Evolutionary conservation across 2,113 vertebrate genomes (phyloP).

Genomic region (Lethenteron camtschaticum): DNA sequence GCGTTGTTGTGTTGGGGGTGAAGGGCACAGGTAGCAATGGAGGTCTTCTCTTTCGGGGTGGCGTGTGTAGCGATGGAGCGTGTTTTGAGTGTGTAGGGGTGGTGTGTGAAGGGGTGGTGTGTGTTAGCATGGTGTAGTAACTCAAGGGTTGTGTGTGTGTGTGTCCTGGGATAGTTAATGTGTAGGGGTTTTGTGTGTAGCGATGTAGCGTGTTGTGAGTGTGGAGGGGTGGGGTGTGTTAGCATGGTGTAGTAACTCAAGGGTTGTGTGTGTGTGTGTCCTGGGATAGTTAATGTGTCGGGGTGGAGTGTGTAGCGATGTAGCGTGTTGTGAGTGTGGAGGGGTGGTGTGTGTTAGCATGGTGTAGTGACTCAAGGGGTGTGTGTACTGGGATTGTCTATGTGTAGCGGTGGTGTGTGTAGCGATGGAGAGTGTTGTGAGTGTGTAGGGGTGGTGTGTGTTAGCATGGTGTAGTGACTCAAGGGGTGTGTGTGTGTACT

Average conservation of each 20-base stretch:
- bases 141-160: not conserved
- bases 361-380: too few species aligned
- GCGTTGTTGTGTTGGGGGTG: too few species aligned
- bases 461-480: too few species aligned
- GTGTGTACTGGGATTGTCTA: not conserved
- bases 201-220: not conserved
- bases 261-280: not conserved
- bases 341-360: not conserved
- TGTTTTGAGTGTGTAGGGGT: not conserved
- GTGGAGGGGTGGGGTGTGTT: not conserved
- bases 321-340: not conserved
- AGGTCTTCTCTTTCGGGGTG: too few species aligned
- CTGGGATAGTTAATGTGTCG: not conserved
- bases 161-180: too few species aligned
- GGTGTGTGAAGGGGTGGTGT: not conserved
- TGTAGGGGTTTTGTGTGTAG: not conserved
- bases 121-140: not conserved
- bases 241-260: not conserved
- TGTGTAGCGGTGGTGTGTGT: too few species aligned
- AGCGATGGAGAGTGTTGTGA: not conserved
- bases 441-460: too few species aligned
- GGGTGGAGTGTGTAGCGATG: not conserved
- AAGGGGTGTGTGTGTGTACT: too few species aligned
- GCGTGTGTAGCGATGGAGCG: not conserved
- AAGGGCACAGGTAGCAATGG: too few species aligned